These are phyloP conservation scores for Urocyon cinereoargenteus DNA, from an alignment of 2,797 vertebrate genomes.

Conservation along the genomic window DNA sequence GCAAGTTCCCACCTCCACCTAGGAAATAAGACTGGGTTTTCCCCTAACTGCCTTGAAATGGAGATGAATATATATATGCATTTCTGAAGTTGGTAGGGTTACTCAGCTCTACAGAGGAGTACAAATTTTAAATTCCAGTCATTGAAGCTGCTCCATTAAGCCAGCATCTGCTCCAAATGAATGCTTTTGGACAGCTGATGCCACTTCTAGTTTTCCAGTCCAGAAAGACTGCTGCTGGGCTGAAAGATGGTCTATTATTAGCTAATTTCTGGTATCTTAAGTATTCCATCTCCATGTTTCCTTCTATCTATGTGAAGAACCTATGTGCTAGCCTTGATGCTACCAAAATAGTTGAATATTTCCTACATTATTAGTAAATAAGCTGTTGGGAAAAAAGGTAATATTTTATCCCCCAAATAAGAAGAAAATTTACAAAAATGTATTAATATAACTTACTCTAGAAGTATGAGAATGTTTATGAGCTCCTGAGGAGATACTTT, in stretches of 20 bases:
- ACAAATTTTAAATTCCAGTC: constrained; percentile 39
- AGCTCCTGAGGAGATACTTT: constrained; percentile 95
- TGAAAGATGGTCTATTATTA: constrained; percentile 20
- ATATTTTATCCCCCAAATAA: not conserved
- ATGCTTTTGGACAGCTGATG: constrained; percentile 3
- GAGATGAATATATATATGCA: not conserved
- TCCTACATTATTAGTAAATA: constrained; percentile 32
- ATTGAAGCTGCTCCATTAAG: constrained; percentile 37
- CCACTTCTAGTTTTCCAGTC: constrained; percentile 27
- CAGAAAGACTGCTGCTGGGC: not conserved
- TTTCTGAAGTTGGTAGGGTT: constrained; percentile 41
- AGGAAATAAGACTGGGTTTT: not conserved
- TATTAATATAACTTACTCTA: constrained; percentile 93
- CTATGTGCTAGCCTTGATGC: not conserved
- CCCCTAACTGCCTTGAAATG: not conserved
- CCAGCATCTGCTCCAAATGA: constrained; percentile 34
- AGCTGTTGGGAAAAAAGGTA: not conserved
- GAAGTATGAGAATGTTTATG: constrained; percentile 94
- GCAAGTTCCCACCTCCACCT: not conserved
- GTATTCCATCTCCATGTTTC: not conserved
- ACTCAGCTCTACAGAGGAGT: constrained; percentile 13
- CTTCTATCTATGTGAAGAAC: not conserved
- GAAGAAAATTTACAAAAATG: constrained; percentile 42
- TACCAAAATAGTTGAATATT: constrained; percentile 43
- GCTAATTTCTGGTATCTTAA: constrained; percentile 13